Evolutionary conservation across 1,140 invertebrate genomes (phyloP).

Genomic region (Meloidogyne exigua): DNA sequence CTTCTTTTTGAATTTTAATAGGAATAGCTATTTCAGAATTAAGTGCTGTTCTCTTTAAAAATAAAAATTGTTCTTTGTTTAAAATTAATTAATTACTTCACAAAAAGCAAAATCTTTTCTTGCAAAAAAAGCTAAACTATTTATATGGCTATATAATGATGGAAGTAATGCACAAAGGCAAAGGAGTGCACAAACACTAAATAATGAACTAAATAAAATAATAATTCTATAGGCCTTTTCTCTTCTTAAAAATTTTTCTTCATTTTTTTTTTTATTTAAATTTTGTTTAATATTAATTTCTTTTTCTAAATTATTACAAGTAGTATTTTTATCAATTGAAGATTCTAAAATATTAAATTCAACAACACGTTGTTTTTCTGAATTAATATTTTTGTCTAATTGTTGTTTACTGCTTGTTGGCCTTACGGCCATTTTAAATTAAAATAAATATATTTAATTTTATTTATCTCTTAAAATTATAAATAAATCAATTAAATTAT

Average conservation of each 20-base stretch:
- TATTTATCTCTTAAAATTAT: neutral
- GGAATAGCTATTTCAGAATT: conserved; percentile 42
- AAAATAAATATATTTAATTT: neutral
- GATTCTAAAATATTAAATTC: neutral
- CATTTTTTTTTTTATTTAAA: neutral
- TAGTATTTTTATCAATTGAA: neutral
- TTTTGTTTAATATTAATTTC: neutral
- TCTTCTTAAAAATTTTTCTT: conserved; percentile 4
- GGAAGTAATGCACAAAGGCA: conserved; percentile 55
- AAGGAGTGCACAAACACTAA: conserved; percentile 52
- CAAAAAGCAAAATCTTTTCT: conserved; percentile 58
- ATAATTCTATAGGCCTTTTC: conserved; percentile 55
- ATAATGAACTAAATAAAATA: conserved; percentile 48
- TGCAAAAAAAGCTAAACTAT: conserved; percentile 52
- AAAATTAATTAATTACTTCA: conserved; percentile 41
- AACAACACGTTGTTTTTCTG: neutral
- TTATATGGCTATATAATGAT: conserved; percentile 59
- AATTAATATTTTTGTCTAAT: neutral
- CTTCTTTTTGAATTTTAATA: conserved; percentile 33
- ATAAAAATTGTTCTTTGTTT: neutral
- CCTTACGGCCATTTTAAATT: conserved; percentile 2
- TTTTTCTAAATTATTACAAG: neutral
- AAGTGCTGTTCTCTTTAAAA: conserved; percentile 29
- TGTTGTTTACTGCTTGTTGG: neutral
- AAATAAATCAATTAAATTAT: neutral